These are phyloP conservation scores for Axea sp. DNA, from an alignment of 2,888 invertebrate species.

Conservation along the genomic window DNA sequence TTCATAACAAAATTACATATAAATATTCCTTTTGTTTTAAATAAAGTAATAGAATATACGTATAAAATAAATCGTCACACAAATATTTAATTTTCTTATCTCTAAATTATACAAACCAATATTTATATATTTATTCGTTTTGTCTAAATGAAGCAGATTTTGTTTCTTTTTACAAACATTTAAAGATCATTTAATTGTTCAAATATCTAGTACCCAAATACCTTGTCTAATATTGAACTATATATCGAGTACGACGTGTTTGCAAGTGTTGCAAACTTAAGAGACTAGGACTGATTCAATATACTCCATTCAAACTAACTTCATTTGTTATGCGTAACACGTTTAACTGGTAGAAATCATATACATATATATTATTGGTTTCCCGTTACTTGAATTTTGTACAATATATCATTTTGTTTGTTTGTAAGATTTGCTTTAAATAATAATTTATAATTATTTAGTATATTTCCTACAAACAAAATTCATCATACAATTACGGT, in stretches of 20 bases:
- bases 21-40: no score
- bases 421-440: slow-evolving; percentile 3
- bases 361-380: slow-evolving; percentile 15
- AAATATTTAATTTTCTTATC: no score
- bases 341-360: slow-evolving; percentile 42
- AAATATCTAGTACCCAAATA: slow-evolving; percentile 33
- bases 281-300: slow-evolving; percentile 51
- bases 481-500: no score
- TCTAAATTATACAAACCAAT: no score
- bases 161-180: no score
- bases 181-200: slow-evolving; percentile 29
- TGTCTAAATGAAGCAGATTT: no score
- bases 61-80: no score
- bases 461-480: no score
- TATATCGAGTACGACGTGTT: slow-evolving; percentile 35
- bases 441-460: background rate
- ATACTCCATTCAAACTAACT: slow-evolving; percentile 54
- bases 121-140: no score
- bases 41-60: no score
- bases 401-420: slow-evolving; percentile 2
- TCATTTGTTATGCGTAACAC: slow-evolving; percentile 53
- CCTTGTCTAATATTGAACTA: slow-evolving; percentile 31
- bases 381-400: slow-evolving; percentile 20
- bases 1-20: no score
- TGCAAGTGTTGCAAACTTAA: slow-evolving; percentile 52